Conservation (phyloP, 1,140 invertebrate species). For the Penaeus chinensis region DNA sequence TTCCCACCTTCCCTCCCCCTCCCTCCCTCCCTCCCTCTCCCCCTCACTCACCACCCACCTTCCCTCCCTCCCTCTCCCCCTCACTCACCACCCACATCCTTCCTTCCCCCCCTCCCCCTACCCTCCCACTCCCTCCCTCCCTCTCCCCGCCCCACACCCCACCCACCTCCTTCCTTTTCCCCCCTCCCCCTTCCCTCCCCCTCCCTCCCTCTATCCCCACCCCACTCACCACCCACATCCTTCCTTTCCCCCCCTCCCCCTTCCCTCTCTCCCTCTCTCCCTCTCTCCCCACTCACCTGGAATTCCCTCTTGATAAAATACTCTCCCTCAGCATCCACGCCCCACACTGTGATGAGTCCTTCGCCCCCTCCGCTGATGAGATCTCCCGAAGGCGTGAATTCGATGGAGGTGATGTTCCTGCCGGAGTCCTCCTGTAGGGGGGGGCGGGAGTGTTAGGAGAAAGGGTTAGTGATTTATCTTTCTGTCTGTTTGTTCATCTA, state of each 20-base stretch:
- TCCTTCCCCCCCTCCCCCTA: no score
- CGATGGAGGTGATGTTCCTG: constrained; percentile 76
- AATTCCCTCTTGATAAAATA: constrained; percentile 90
- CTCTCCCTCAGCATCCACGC: constrained; percentile 86
- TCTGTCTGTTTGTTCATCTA: no score
- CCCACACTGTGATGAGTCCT: constrained; percentile 94
- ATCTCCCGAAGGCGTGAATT: constrained; percentile 93
- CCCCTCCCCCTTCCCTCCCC: background rate
- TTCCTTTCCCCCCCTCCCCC: no score
- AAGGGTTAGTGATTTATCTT: background rate
- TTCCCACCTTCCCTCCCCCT: no score
- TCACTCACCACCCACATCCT: background rate
- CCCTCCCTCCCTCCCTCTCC: no score
- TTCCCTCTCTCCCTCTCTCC: background rate
- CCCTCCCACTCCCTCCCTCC: background rate
- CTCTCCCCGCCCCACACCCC: background rate
- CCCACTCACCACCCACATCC: no score
- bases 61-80: background rate
- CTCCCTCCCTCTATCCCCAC: background rate
- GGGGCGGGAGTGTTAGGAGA: background rate
- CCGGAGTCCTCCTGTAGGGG: constrained; percentile 42
- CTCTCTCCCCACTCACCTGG: constrained; percentile 71
- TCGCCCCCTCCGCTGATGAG: constrained; percentile 94
- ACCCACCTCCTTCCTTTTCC: background rate
- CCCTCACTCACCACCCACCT: no score